Conservation (phyloP, 2,888 invertebrate species). For the Stenchaetothrips biformis region DNA sequence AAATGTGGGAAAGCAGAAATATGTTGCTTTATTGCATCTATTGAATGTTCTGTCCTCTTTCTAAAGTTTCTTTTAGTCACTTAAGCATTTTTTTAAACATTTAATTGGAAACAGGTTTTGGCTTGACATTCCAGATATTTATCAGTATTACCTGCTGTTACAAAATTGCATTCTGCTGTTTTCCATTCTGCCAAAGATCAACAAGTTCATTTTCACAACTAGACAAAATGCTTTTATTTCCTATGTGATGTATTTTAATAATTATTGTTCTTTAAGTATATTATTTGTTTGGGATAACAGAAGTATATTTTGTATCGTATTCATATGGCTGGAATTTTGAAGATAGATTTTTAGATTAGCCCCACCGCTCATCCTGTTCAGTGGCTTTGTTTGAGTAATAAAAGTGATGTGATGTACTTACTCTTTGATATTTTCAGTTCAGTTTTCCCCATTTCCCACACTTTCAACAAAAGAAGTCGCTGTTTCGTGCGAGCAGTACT, state of each 20-base stretch:
- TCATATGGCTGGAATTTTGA: neutral
- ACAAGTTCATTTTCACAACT: neutral
- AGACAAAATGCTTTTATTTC: neutral
- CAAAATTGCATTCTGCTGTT: neutral
- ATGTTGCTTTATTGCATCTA: neutral
- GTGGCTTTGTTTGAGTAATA: neutral
- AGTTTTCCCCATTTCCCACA: neutral
- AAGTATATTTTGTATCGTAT: neutral
- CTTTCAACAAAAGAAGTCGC: neutral
- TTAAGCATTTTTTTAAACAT: neutral
- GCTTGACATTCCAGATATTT: neutral
- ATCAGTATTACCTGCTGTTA: no score
- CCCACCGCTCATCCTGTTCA: neutral
- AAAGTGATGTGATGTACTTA: constrained; percentile 18
- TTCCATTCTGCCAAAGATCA: neutral
- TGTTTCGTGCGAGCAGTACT: no score
- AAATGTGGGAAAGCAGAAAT: neutral
- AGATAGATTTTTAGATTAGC: neutral
- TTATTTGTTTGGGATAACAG: neutral
- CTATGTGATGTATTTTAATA: neutral
- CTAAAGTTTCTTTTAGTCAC: neutral
- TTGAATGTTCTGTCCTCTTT: neutral
- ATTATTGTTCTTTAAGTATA: neutral
- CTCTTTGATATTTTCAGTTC: neutral
- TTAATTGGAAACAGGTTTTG: neutral